A percentile compares a stretch with the other conserved stretches of the same genome.
Conservation (phyloP, 2,797 vertebrate genomes). For the Pristis pectinata region DNA sequence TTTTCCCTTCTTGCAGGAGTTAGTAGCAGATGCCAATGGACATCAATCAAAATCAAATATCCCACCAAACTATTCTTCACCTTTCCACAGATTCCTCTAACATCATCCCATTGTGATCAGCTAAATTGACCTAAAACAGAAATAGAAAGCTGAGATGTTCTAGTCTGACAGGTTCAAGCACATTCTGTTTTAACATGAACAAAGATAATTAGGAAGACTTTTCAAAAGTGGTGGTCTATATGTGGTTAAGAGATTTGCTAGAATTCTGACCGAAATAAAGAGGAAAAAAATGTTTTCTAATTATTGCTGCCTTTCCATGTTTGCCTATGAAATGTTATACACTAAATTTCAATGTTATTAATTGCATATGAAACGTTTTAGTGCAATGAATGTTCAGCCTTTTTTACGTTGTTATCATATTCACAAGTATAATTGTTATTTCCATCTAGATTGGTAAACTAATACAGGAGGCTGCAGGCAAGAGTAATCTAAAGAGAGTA, state of each 20-base stretch:
- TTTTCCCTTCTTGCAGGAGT: not conserved
- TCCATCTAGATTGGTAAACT: slow-evolving; percentile 71
- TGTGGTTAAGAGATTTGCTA: not conserved
- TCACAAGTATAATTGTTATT: not conserved
- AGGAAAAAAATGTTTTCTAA: not conserved
- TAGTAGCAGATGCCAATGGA: not conserved
- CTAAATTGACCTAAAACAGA: not conserved
- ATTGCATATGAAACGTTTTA: not conserved
- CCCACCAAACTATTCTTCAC: not conserved
- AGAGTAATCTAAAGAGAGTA: slow-evolving; percentile 79
- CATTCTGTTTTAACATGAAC: not conserved
- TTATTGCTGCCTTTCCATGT: not conserved
- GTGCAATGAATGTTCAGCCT: not conserved
- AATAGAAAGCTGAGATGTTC: not conserved
- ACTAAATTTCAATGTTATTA: not conserved
- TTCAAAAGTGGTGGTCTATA: not conserved
- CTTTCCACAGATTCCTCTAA: not conserved
- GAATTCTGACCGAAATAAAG: not conserved
- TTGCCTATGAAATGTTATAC: not conserved
- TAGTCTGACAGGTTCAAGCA: not conserved
- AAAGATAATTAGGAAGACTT: not conserved
- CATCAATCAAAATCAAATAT: not conserved
- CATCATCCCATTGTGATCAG: not conserved
- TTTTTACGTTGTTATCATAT: not conserved
- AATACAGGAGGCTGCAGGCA: slow-evolving; percentile 77